Base-by-base conservation (phyloP, 2,113 vertebrate genomes). In the Onychorhynchus coronatus region DNA sequence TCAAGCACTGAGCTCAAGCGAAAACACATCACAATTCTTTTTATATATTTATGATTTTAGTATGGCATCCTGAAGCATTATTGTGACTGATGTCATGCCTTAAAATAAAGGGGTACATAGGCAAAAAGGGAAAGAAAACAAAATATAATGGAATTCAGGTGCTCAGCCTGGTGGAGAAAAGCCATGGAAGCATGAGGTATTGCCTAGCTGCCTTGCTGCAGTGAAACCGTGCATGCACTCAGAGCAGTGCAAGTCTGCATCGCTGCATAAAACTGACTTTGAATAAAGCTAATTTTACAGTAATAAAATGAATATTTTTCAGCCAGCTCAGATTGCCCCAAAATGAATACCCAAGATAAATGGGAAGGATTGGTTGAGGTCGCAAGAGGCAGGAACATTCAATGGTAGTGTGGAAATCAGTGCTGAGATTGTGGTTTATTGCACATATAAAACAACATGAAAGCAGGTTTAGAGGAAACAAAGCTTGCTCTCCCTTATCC, bases 341-440 rank as follows among this genome's bases (percentile, higher is more conserved):
- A 33, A 78, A 67, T 41, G 47, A 35, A 22, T 56, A 33, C 35
- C 21, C 5, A 9, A 17, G 3, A 7, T 71, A 30, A 68, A 63
- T 63, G 47, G 11, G 8, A 59, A 53, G 8, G 3, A 5, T 33
- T 79, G 11, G 1, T 19, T 92, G 35, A 41, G 24, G 4, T 78
- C 71, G 20, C 22, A 61, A 76, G 47, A 71, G 79, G 14, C 23
- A 30, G 22, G 17, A 16, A 8, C 2, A 1, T 14, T 78, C 25
- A 18, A 9, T 41, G 6, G 7, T 66, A 25, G 17, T 78, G 22
- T 31, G 65, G 41, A 31, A 87, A 41, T 89, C 31, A 13, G 18
- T 49, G 23, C 27, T 25, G 41, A 52, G 12, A 11, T 68, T 55
- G 24, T 0, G 0, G 15, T 72, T 82, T 52, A 13, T 24, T 35